These are phyloP conservation scores for Hanleya hanleyi DNA, from an alignment of 2,888 invertebrate species.

Conservation along the genomic window DNA sequence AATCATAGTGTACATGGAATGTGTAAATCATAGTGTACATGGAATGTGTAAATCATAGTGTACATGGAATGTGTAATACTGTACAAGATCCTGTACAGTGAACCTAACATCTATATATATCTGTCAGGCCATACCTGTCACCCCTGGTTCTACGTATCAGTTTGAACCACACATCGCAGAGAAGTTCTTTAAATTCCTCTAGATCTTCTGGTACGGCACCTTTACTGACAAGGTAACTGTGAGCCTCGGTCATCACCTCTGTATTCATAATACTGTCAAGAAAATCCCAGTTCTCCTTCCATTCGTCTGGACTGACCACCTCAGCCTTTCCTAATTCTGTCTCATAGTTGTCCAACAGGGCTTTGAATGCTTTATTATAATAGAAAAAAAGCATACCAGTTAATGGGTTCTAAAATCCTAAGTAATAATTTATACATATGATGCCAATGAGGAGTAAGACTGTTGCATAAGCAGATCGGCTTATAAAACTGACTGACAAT, in stretches of 20 bases:
- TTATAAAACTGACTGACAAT: too few species aligned
- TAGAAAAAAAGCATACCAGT: not conserved
- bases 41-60: too few species aligned
- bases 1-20: too few species aligned
- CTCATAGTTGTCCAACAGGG: conserved; percentile 72
- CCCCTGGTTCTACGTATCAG: conserved; percentile 63
- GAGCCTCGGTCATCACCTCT: conserved; percentile 70
- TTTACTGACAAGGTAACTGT: conserved; percentile 64
- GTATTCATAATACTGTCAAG: conserved; percentile 69
- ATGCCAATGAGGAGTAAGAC: not conserved
- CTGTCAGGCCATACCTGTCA: conserved; percentile 58
- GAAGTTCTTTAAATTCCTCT: conserved; percentile 61
- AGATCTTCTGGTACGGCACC: conserved; percentile 53
- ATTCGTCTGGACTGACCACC: conserved; percentile 65
- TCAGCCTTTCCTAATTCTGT: conserved; percentile 64
- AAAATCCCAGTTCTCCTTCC: conserved; percentile 66
- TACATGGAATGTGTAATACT: too few species aligned
- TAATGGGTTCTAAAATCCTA: not conserved
- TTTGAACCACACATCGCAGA: conserved; percentile 72
- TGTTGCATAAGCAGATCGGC: too few species aligned
- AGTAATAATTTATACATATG: not conserved
- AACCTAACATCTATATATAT: too few species aligned
- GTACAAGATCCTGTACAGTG: too few species aligned
- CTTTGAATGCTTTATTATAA: conserved; percentile 69
- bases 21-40: too few species aligned